Percentiles rank a stretch among this genome's conserved stretches.
Conservation (phyloP, 1,140 invertebrate genomes). For the Papilio aristodemus region DNA sequence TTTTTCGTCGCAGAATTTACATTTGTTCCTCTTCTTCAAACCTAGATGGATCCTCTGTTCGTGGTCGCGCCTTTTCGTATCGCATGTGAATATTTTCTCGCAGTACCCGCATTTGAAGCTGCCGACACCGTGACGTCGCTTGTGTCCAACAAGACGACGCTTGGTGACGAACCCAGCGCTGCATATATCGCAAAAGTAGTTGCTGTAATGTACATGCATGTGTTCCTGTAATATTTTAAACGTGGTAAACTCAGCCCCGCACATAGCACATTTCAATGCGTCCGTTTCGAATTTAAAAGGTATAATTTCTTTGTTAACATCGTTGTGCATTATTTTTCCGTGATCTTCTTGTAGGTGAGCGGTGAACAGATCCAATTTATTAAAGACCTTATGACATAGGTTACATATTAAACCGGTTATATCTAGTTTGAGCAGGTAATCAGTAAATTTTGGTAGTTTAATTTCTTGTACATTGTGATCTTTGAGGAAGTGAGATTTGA, state of each 20-base stretch:
- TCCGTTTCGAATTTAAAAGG: slow-evolving; percentile 48
- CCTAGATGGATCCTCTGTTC: slow-evolving; percentile 51
- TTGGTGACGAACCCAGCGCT: slow-evolving; percentile 78
- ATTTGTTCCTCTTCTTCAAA: slow-evolving; percentile 52
- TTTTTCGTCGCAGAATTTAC: slow-evolving; percentile 50
- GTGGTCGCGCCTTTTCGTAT: slow-evolving; percentile 51
- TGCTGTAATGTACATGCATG: slow-evolving; percentile 69
- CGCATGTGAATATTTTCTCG: slow-evolving; percentile 52
- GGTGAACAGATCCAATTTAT: slow-evolving; percentile 40
- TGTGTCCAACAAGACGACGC: slow-evolving; percentile 44
- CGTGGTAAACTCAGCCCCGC: slow-evolving; percentile 30
- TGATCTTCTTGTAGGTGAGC: slow-evolving; percentile 45
- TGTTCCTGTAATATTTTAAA: slow-evolving; percentile 52
- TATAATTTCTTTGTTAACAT: slow-evolving; percentile 45
- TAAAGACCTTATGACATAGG: slow-evolving; percentile 41
- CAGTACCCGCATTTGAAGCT: slow-evolving; percentile 52
- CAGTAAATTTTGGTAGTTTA: slow-evolving; percentile 35
- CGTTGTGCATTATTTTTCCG: slow-evolving; percentile 36
- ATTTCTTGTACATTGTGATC: slow-evolving; percentile 36
- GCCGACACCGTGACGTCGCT: slow-evolving; percentile 47
- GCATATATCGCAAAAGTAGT: slow-evolving; percentile 89
- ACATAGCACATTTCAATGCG: slow-evolving; percentile 36
- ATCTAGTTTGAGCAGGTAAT: slow-evolving; percentile 48
- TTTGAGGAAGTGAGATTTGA: slow-evolving; percentile 42
- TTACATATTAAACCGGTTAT: slow-evolving; percentile 52